A percentile compares a stretch with the other conserved stretches of the same genome.
These are phyloP conservation scores for Oxyruncus cristatus DNA, from an alignment of 2,113 vertebrate genomes.

Conservation along the genomic window DNA sequence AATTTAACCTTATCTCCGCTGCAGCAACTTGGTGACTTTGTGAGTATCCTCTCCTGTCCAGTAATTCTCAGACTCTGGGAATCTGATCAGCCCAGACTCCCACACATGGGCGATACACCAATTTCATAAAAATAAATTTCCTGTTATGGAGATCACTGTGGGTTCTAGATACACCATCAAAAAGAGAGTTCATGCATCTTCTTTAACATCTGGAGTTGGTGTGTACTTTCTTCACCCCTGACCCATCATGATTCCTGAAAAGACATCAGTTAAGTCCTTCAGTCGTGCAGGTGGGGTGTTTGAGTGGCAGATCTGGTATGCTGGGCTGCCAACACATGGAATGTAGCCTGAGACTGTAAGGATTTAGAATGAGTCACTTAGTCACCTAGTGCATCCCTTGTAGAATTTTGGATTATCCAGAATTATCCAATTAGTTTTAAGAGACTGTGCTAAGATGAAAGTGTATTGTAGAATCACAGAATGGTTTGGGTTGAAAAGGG, in stretches of 20 bases:
- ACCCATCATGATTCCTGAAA: not conserved
- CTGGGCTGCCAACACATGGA: rapidly evolving
- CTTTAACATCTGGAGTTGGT: not conserved
- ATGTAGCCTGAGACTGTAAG: not conserved
- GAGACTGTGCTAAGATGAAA: not conserved
- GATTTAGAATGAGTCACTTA: not conserved
- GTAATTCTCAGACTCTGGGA: not conserved
- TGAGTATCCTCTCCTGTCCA: not conserved
- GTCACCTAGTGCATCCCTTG: not conserved
- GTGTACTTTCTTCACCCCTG: not conserved
- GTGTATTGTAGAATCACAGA: not conserved
- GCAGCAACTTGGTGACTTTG: not conserved
- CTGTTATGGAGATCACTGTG: not conserved
- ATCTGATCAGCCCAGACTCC: not conserved
- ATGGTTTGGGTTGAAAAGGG: not conserved
- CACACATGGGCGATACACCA: not conserved
- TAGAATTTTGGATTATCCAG: not conserved
- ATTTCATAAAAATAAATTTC: not conserved
- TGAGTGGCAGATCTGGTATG: not conserved
- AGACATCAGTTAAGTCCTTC: not conserved
- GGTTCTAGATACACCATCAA: not conserved
- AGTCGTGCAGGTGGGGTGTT: not conserved
- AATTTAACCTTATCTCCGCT: not conserved
- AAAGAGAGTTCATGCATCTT: not conserved
- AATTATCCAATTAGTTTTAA: not conserved